Conservation (phyloP, 2,888 invertebrate genomes). For the Seladonia tumulorum region DNA sequence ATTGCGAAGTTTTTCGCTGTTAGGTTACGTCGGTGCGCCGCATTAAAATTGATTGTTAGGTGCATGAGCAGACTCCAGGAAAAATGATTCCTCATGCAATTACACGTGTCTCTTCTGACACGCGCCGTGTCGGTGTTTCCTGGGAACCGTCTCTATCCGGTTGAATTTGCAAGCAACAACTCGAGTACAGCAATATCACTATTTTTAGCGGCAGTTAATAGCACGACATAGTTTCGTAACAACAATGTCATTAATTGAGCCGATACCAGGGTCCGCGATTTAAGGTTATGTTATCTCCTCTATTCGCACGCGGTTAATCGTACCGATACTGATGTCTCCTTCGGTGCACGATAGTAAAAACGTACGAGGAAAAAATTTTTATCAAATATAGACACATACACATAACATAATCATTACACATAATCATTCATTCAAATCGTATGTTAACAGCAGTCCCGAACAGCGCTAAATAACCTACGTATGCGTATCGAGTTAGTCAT, state of each 20-base stretch:
- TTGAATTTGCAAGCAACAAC: neutral
- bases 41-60: constrained; percentile 33
- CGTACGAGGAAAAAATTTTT: neutral
- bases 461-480: neutral
- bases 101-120: neutral
- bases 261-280: neutral
- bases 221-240: neutral
- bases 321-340: neutral
- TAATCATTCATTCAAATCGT: neutral
- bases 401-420: no score
- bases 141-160: neutral
- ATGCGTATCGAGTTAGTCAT: neutral
- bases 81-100: constrained; percentile 12
- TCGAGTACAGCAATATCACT: neutral
- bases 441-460: neutral
- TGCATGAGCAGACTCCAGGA: constrained; percentile 17
- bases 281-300: neutral
- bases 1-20: constrained; percentile 36
- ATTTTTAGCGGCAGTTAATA: constrained; percentile 12
- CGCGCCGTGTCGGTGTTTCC: neutral
- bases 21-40: constrained; percentile 14
- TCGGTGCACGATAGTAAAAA: neutral
- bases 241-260: constrained; percentile 5
- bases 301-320: neutral
- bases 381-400: no score